Base-by-base conservation (phyloP, 2,113 vertebrate genomes). In the Sceloporus tristichus region DNA sequence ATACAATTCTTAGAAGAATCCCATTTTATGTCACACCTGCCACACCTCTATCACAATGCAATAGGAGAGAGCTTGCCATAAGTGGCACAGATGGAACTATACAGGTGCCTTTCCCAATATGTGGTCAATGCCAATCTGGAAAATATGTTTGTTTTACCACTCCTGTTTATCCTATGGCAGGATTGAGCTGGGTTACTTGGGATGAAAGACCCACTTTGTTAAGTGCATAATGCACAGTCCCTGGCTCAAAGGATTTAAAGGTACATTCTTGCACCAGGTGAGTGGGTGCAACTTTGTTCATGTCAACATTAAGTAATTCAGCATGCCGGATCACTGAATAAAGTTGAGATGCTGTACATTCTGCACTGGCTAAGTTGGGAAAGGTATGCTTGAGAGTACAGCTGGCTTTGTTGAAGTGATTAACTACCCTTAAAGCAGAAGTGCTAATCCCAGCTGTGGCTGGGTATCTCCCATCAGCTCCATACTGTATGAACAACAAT, bases 211-310 rank as follows among this genome's bases (percentile, higher is more conserved):
- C 29, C 79, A 6, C 21, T 82, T 65, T n/a, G 27, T 82, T 74
- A 48, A 19, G n/a, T 18, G 6, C 27, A 73, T 29, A 21, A 82
- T 11, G 48, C 54, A 53, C 18, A 82, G 56, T 87, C 11, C 79
- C 40, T 82, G 79, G 40, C 56, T 68, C 38, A 76, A 76, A 76
- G 40, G 18, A 76, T 75, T 66, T 82, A 76, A 82, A 66, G 27
- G 62, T 4, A 75, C 79, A 82, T 82, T 53, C 40, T 87, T 65
- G 29, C 25, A 8, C 3, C 13, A 34, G 25, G 54, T 59, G 53
- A 74, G 21, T 14, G 38, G 74, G 25, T 73, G n/a, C 79, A 82
- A 76, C 59, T 87, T 77, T 65, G 56, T 75, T 62, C 53, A 74
- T 19, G 4, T 81, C 40, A 5, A 29, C 56, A 34, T 34, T 65